These are phyloP conservation scores for Eupithecia vulgata DNA, from an alignment of 2,888 invertebrate species.

Conservation along the genomic window DNA sequence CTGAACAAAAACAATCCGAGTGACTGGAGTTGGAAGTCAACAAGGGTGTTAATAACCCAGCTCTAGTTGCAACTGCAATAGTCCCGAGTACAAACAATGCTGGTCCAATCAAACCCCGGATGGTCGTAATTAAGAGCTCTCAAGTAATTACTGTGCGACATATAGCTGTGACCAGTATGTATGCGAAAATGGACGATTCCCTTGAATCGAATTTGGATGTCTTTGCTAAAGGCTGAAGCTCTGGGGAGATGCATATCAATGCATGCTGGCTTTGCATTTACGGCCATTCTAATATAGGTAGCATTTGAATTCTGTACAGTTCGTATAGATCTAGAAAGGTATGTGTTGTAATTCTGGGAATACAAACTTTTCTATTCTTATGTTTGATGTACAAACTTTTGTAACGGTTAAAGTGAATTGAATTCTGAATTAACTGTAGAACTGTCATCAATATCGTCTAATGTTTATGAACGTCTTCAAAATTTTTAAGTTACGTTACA, in stretches of 20 bases:
- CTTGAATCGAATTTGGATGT: conserved; percentile 36
- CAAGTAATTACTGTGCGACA: conserved; percentile 71
- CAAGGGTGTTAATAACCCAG: conserved; percentile 49
- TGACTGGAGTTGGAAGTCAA: conserved; percentile 41
- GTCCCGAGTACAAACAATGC: conserved; percentile 73
- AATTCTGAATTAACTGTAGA: neutral
- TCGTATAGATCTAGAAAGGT: neutral
- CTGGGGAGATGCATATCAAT: neutral
- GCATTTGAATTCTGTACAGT: neutral
- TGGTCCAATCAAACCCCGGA: conserved; percentile 75
- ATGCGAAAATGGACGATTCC: conserved; percentile 21
- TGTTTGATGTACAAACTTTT: neutral
- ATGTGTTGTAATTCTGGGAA: neutral
- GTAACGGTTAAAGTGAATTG: neutral
- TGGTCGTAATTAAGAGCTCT: conserved; percentile 77
- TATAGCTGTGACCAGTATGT: conserved; percentile 48
- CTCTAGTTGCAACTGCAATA: conserved; percentile 61
- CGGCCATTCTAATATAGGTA: neutral
- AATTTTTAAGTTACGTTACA: neutral
- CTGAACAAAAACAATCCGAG: conserved; percentile 22
- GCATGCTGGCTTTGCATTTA: neutral
- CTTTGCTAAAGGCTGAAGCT: conserved; percentile 17
- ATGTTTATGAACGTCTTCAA: neutral
- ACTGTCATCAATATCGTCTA: too few species aligned
- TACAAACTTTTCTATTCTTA: neutral